Conservation (phyloP, 2,888 invertebrate species). For the Dorcus hopei region DNA sequence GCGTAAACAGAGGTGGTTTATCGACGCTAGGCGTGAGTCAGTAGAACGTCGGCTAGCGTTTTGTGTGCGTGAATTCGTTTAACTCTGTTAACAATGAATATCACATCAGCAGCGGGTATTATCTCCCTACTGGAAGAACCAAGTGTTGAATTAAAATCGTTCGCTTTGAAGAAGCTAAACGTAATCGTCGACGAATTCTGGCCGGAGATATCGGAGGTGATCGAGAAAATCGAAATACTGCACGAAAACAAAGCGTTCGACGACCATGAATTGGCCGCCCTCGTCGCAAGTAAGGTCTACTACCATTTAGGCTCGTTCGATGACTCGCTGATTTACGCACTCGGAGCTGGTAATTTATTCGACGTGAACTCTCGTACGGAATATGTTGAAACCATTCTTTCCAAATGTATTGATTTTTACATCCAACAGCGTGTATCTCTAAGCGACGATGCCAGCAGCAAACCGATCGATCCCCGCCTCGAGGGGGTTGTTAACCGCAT, state of each 20-base stretch:
- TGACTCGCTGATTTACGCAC: slow-evolving; percentile 89
- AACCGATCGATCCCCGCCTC: slow-evolving; percentile 69
- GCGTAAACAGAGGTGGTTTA: slow-evolving; percentile 2
- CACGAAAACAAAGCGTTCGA: slow-evolving; percentile 82
- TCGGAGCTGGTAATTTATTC: slow-evolving; percentile 87
- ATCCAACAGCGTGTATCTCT: slow-evolving; percentile 69
- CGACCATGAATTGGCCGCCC: slow-evolving; percentile 83
- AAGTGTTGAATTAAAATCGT: slow-evolving; percentile 83
- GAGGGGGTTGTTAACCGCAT: slow-evolving; percentile 90
- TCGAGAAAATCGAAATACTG: slow-evolving; percentile 89
- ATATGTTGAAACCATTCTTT: slow-evolving; percentile 66
- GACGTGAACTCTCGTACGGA: slow-evolving; percentile 86
- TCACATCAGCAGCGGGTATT: slow-evolving; percentile 66
- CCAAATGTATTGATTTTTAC: slow-evolving; percentile 84
- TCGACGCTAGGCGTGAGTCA: slow-evolving; percentile 8
- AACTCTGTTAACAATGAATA: slow-evolving; percentile 12
- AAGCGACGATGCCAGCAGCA: slow-evolving; percentile 46
- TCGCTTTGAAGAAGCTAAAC: slow-evolving; percentile 84
- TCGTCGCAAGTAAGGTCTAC: slow-evolving; percentile 93
- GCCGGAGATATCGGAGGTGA: slow-evolving; percentile 94
- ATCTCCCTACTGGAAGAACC: slow-evolving; percentile 89
- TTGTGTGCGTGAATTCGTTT: slow-evolving; percentile 1
- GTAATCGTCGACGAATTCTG: slow-evolving; percentile 91
- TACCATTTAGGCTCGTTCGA: slow-evolving; percentile 92
- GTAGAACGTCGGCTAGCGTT: slow-evolving; percentile 3